These are phyloP conservation scores for Carettochelys insculpta DNA, from an alignment of 2,113 vertebrate species.

Conservation along the genomic window DNA sequence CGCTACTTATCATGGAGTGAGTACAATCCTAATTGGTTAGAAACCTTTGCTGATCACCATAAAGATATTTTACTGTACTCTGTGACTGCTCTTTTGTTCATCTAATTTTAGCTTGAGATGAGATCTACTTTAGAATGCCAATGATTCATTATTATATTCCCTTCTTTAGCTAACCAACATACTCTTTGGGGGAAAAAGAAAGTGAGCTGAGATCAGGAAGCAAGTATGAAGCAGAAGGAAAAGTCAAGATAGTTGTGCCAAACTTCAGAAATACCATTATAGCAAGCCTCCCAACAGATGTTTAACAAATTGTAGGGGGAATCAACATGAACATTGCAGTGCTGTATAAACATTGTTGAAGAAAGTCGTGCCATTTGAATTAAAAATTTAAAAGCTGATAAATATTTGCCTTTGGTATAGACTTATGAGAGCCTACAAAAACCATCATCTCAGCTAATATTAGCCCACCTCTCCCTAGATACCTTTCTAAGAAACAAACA, in stretches of 20 bases:
- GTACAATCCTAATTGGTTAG: not conserved
- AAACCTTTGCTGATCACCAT: not conserved
- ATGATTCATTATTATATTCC: not conserved
- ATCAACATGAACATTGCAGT: conserved; percentile 7
- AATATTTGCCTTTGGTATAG: not conserved
- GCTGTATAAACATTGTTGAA: not conserved
- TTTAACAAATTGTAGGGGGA: not conserved
- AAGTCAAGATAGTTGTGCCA: not conserved
- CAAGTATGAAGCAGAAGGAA: not conserved
- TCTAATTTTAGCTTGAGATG: not conserved
- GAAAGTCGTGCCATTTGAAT: not conserved
- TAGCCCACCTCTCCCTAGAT: not conserved
- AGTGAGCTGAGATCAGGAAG: not conserved
- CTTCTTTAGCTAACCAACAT: not conserved
- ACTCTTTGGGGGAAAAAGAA: not conserved
- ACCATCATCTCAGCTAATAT: not conserved
- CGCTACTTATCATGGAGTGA: not conserved
- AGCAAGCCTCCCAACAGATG: not conserved
- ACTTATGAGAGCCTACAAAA: not conserved
- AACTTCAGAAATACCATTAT: not conserved
- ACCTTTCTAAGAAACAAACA: not conserved
- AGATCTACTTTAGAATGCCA: not conserved
- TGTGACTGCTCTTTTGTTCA: not conserved
- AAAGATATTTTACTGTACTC: not conserved
- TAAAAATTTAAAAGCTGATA: not conserved